Evolutionary conservation across 1,140 invertebrate species (phyloP).

Genomic region (Aphelenchoides fujianensis): DNA sequence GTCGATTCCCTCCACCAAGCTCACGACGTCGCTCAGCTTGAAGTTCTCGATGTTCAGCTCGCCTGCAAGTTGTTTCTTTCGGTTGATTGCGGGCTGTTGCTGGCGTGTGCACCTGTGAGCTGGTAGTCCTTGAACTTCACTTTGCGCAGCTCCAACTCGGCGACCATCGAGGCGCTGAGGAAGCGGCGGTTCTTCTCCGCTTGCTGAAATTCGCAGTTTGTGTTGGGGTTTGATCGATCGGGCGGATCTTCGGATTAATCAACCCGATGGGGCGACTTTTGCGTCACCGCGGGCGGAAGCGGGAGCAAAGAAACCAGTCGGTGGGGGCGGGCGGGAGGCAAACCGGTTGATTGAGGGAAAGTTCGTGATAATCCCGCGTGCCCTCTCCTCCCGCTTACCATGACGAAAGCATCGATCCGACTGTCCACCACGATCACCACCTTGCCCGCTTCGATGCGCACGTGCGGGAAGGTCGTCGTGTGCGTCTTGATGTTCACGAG

Average conservation of each 20-base stretch:
- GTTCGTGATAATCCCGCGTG: background rate
- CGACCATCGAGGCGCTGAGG: conserved; percentile 59
- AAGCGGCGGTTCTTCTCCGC: conserved; percentile 54
- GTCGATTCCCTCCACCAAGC: conserved; percentile 59
- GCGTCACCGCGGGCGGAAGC: background rate
- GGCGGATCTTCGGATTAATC: no score
- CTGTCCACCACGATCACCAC: conserved; percentile 54
- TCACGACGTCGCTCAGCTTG: conserved; percentile 48
- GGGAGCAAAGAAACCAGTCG: no score
- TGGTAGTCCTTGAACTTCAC: conserved; percentile 55
- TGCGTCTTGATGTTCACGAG: conserved; percentile 61
- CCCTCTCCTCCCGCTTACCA: no score
- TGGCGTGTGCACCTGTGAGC: no score
- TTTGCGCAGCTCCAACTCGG: conserved; percentile 56
- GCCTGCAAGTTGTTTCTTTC: no score
- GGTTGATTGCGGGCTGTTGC: no score
- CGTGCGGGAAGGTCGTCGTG: conserved; percentile 56
- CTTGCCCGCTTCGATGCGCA: conserved; percentile 51
- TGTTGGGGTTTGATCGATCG: conserved; percentile 21
- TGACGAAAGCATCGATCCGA: conserved; percentile 60
- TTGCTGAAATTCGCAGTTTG: conserved; percentile 43
- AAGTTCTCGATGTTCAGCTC: conserved; percentile 47
- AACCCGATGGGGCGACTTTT: background rate
- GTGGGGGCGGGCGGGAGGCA: no score
- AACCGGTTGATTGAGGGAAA: conserved; percentile 9